Conservation (phyloP, 1,140 invertebrate genomes). For the Helicorthomorpha holstii region DNA sequence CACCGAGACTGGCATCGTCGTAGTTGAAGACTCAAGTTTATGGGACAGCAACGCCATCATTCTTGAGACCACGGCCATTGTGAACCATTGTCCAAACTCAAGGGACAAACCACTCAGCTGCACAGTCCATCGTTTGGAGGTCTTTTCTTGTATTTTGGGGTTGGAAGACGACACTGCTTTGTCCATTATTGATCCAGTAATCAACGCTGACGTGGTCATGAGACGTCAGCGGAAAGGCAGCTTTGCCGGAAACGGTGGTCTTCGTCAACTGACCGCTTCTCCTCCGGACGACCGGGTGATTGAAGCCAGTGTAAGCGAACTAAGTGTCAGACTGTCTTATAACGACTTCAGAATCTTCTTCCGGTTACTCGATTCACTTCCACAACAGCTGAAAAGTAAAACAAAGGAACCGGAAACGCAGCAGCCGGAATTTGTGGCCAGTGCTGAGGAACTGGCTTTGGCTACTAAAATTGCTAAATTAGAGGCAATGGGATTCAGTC, state of each 20-base stretch:
- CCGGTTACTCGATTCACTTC: constrained; percentile 69
- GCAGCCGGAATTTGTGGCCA: too few relatives aligned
- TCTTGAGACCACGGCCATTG: constrained; percentile 60
- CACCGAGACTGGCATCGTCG: constrained; percentile 83
- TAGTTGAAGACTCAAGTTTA: constrained; percentile 74
- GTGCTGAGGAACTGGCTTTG: too few relatives aligned
- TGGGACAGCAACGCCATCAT: constrained; percentile 88
- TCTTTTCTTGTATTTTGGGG: constrained; percentile 84
- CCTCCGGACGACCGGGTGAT: constrained; percentile 13
- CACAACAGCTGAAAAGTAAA: constrained; percentile 17
- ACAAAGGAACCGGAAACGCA: too few relatives aligned
- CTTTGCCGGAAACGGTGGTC: too few relatives aligned
- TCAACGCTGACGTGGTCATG: constrained; percentile 46
- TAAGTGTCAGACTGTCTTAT: constrained; percentile 78
- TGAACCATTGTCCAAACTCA: constrained; percentile 56
- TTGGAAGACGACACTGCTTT: constrained; percentile 84
- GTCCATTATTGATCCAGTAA: constrained; percentile 86
- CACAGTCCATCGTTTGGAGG: constrained; percentile 73
- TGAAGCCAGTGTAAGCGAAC: constrained; percentile 39
- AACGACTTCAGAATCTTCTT: constrained; percentile 84
- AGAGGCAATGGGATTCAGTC: constrained; percentile 48
- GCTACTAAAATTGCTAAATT: constrained; percentile 38
- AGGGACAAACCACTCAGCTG: constrained; percentile 60
- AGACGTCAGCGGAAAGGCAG: constrained; percentile 15
- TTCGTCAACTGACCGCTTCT: constrained; percentile 26